phyloP scores from a whole-genome alignment of 2,888 invertebrate species.

The Scaptomyza polygonia region DNA sequence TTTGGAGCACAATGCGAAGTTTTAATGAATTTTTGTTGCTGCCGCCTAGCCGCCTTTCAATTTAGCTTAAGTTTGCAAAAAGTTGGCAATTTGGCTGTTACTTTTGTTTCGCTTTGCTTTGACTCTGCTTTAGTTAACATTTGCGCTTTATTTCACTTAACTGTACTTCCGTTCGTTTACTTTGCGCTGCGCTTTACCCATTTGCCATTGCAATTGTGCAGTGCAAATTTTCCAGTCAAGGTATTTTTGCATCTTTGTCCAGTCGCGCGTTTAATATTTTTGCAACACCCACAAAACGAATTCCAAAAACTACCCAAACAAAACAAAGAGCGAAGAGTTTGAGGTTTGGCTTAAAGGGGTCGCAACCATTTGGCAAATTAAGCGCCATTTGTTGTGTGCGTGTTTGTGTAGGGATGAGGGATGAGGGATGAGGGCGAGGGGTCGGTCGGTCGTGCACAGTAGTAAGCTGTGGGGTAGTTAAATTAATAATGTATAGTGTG shows the following conservation, averaged over 20 bases:
- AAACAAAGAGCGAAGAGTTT: constrained; percentile 6
- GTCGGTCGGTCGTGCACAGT: neutral
- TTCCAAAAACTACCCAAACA: constrained; percentile 28
- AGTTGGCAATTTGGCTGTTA: constrained; percentile 57
- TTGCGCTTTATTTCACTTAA: constrained; percentile 45
- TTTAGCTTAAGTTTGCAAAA: constrained; percentile 66
- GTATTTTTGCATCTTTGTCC: constrained; percentile 70
- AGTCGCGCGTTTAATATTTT: constrained; percentile 67
- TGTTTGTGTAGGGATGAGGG: constrained; percentile 21
- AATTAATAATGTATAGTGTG: constrained; percentile 77
- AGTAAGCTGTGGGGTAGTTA: constrained; percentile 34
- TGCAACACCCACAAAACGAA: constrained; percentile 26
- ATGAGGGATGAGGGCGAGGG: neutral
- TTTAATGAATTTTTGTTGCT: constrained; percentile 73
- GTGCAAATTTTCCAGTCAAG: constrained; percentile 67
- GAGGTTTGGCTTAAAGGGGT: constrained; percentile 26
- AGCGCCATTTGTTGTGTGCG: constrained; percentile 76
- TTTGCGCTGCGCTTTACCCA: constrained; percentile 34
- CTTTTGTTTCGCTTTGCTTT: constrained; percentile 39
- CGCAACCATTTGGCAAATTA: constrained; percentile 71
- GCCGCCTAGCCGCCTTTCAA: constrained; percentile 47
- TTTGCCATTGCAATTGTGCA: constrained; percentile 35
- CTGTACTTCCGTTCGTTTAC: constrained; percentile 42
- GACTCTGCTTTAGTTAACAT: constrained; percentile 23
- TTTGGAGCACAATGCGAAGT: constrained; percentile 69